A percentile compares a stretch with the other conserved stretches of the same genome.
Evolutionary conservation across 2,797 vertebrate species (phyloP).

Genomic region (Thripadectes ignobilis): DNA sequence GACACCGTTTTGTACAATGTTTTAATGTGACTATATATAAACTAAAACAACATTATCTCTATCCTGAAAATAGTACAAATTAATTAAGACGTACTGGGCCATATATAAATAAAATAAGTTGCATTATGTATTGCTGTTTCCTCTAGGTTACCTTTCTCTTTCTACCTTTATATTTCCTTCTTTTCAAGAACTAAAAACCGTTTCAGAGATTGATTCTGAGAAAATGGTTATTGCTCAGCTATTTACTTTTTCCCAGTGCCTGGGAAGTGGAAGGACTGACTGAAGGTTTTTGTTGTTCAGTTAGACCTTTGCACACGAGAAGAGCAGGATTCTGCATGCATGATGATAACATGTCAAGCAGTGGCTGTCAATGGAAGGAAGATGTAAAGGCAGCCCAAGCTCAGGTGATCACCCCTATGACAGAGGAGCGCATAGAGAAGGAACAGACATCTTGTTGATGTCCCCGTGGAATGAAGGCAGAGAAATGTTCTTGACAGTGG

Average conservation of each 20-base stretch:
- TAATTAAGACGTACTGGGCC: background rate
- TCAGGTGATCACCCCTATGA: slow-evolving; percentile 61
- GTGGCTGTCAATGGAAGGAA: slow-evolving; percentile 46
- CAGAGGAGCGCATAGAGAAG: background rate
- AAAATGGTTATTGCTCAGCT: background rate
- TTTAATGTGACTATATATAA: background rate
- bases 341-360: slow-evolving; percentile 51
- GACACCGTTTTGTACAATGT: background rate
- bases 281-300: slow-evolving; percentile 40
- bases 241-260: background rate
- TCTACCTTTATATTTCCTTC: background rate
- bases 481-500: slow-evolving; percentile 69
- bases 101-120: background rate
- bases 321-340: slow-evolving; percentile 36
- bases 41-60: background rate
- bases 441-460: slow-evolving; percentile 51
- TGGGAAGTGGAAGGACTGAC: background rate
- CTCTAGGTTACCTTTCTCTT: background rate
- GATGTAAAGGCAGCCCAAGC: slow-evolving; percentile 38
- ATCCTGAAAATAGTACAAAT: background rate
- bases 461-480: slow-evolving; percentile 60
- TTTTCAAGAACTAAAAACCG: background rate
- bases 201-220: background rate
- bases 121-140: background rate
- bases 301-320: slow-evolving; percentile 5